Base-by-base conservation (phyloP, 2,888 invertebrate species). In the Meganola albula region DNA sequence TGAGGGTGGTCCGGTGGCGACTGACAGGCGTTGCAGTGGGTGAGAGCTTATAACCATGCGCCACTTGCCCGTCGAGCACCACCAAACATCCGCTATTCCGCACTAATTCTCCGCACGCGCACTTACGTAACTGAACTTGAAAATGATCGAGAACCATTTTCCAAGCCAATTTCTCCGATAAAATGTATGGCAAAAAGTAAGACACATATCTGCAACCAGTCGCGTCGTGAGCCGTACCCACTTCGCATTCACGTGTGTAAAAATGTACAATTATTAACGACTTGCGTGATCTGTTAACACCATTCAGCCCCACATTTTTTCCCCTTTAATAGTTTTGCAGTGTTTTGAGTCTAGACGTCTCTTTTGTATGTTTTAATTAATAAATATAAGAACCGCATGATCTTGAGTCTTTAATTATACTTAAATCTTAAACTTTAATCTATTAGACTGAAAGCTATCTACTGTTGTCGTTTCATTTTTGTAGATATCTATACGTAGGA, bases 111-210 rank as follows among this genome's bases (percentile, higher is more conserved):
- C 75, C 68, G 74, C 83, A 84, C 82, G 80, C 83, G 77, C 64
- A 71, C 85, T 87, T 86, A 87, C 58, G 82, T 87, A 86, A 87
- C 79, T 83, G 85, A 85, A 86, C 87, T 86, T 87, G 84, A 86
- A 85, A 78, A 85, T 84, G 74, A 79, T 82, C 76, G 67, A 79
- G 79, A 83, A 83, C 74, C 71, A 77, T 85, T 86, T 87, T 85
- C 85, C 82, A 86, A 82, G 76, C 71, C 73, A 85, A 85, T 87
- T 86, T 87, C 87, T 84, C 87, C 84, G 61, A 82, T 83, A 83
- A 83, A 85, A 87, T 87, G 84, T 68, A 69, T 63, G 58, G 63
- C 65, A 86, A 86, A 85, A 85, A 85, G 71, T 67, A 63, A 76
- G 68, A 71, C 71, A 69, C 71, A 72, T 73, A 70, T 76, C 70